Conservation (phyloP, 2,888 invertebrate species). For the Fragum fragum region DNA sequence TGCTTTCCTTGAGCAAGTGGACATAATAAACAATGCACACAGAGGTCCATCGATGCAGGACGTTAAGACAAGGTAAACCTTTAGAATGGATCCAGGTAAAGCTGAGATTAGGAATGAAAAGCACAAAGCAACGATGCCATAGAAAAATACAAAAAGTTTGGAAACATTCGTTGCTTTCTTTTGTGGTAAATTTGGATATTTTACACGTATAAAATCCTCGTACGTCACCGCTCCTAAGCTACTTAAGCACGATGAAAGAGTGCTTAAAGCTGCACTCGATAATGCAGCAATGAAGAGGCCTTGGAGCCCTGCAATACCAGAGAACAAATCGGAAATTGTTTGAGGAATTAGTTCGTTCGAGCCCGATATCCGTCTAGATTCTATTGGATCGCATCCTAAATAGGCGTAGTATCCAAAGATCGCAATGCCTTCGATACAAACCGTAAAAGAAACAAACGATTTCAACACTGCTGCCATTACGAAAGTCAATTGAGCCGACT, state of each 20-base stretch:
- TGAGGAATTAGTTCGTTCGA: background rate
- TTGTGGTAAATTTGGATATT: slow-evolving; percentile 14
- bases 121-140: slow-evolving; percentile 29
- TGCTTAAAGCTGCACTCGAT: slow-evolving; percentile 7
- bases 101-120: slow-evolving; percentile 22
- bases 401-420: slow-evolving; percentile 30
- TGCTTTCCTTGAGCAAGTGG: background rate
- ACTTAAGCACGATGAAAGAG: background rate
- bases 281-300: background rate
- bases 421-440: slow-evolving; percentile 29
- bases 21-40: slow-evolving; percentile 4
- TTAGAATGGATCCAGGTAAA: slow-evolving; percentile 27
- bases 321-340: background rate
- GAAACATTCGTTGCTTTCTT: slow-evolving; percentile 29
- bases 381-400: background rate
- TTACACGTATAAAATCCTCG: background rate
- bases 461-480: slow-evolving; percentile 23
- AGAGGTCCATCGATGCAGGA: slow-evolving; percentile 34
- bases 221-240: slow-evolving; percentile 5
- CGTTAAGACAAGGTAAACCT: slow-evolving; percentile 20
- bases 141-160: slow-evolving; percentile 36
- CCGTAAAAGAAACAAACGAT: background rate
- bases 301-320: background rate
- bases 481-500: background rate
- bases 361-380: background rate